phyloP scores from a whole-genome alignment of 2,797 vertebrate genomes.

The Phrynocephalus forsythii region DNA sequence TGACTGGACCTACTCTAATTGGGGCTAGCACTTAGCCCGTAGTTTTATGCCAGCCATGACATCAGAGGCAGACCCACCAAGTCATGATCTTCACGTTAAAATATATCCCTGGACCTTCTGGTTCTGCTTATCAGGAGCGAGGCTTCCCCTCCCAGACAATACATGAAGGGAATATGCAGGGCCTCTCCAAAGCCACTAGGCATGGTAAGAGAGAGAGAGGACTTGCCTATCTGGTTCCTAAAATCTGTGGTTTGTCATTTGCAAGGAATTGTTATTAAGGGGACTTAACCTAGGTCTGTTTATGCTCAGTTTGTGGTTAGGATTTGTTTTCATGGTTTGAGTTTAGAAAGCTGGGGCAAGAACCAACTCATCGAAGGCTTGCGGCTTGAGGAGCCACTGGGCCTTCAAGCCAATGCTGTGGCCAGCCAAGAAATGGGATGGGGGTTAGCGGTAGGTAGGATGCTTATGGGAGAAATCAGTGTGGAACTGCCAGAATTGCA shows the following conservation, averaged over 20 bases:
- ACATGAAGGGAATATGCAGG: too few relatives aligned
- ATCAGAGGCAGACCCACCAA: background rate
- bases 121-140: background rate
- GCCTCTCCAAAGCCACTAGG: background rate
- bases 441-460: too few relatives aligned
- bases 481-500: background rate
- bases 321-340: background rate
- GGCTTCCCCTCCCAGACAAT: background rate
- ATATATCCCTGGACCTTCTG: background rate
- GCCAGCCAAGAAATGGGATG: background rate
- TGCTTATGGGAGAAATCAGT: background rate
- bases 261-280: background rate
- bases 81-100: slow-evolving; percentile 11
- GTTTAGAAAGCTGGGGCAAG: background rate
- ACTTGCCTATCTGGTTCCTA: background rate
- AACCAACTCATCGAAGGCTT: too few relatives aligned
- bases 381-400: too few relatives aligned
- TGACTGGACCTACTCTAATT: too few relatives aligned
- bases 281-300: background rate
- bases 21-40: too few relatives aligned
- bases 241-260: background rate
- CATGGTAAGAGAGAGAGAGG: background rate
- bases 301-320: background rate
- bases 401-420: too few relatives aligned
- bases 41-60: background rate